phyloP scores from a whole-genome alignment of 2,888 invertebrate species.

The Lacanobia oleracea region DNA sequence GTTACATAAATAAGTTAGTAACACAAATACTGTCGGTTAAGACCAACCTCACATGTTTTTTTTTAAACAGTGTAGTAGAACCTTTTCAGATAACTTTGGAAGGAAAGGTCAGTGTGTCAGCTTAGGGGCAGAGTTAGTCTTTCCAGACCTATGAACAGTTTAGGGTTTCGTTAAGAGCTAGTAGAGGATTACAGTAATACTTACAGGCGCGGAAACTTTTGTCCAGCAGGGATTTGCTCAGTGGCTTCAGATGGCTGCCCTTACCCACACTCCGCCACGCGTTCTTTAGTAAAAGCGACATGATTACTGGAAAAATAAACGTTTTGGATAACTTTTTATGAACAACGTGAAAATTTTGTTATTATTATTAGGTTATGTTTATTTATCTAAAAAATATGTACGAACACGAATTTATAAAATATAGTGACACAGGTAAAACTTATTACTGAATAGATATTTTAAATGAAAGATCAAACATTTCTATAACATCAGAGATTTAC shows the following conservation, averaged over 20 bases:
- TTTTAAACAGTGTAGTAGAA: too few species aligned
- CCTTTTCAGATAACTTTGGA: too few species aligned
- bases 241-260: slow-evolving; percentile 63
- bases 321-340: not conserved
- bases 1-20: too few species aligned
- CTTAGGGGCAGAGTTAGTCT: too few species aligned
- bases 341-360: not conserved
- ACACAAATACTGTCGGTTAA: too few species aligned
- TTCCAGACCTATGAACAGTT: too few species aligned
- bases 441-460: not conserved
- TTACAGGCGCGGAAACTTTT: slow-evolving; percentile 78
- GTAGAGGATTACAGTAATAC: slow-evolving; percentile 28
- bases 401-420: not conserved
- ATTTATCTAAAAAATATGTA: not conserved
- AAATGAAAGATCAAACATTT: not conserved
- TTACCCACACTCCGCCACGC: slow-evolving; percentile 76
- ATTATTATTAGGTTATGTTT: slow-evolving; percentile 41
- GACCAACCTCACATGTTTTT: too few species aligned
- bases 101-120: too few species aligned
- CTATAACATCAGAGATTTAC: not conserved
- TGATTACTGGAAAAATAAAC: slow-evolving; percentile 67
- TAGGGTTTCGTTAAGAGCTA: too few species aligned
- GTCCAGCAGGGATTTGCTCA: slow-evolving; percentile 70
- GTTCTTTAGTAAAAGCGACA: slow-evolving; percentile 77
- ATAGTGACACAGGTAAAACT: not conserved